Evolutionary conservation across 2,113 vertebrate species (phyloP).

Genomic region (Synchiropus splendidus): DNA sequence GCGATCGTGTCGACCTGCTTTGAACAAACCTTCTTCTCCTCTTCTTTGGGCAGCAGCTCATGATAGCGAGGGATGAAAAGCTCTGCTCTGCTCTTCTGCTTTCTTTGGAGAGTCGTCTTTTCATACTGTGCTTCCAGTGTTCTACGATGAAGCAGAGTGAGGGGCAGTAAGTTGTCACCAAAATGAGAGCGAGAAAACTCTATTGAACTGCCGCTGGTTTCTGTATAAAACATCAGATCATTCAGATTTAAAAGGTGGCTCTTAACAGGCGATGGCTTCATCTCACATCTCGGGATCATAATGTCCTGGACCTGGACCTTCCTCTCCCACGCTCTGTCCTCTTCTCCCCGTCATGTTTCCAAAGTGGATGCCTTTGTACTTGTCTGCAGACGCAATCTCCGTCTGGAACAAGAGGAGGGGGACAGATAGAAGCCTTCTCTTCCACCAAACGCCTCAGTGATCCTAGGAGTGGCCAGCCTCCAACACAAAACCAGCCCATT

Average conservation of each 20-base stretch:
- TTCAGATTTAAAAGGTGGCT: too few species aligned
- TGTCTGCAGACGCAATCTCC: conserved; percentile 46
- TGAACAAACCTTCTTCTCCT: conserved; percentile 65
- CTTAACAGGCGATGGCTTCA: too few species aligned
- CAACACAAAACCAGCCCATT: background rate
- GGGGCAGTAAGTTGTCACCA: too few species aligned
- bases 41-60: conserved; percentile 61
- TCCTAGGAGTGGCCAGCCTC: conserved; percentile 3
- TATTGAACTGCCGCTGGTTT: too few species aligned
- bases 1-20: too few species aligned
- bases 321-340: conserved; percentile 25
- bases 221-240: too few species aligned
- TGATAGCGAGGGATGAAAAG: conserved; percentile 59
- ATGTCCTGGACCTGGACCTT: conserved; percentile 60
- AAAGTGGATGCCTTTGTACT: conserved; percentile 71
- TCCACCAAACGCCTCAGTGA: too few species aligned
- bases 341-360: conserved; percentile 55
- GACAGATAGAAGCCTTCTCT: background rate
- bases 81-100: conserved; percentile 50
- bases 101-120: conserved; percentile 70
- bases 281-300: conserved; percentile 61
- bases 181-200: too few species aligned
- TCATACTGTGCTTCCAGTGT: conserved; percentile 54
- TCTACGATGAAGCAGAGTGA: conserved; percentile 37
- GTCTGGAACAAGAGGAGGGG: conserved; percentile 25